Evolutionary conservation across 1,140 invertebrate species (phyloP).

Genomic region (Drosophila sulfurigaster): DNA sequence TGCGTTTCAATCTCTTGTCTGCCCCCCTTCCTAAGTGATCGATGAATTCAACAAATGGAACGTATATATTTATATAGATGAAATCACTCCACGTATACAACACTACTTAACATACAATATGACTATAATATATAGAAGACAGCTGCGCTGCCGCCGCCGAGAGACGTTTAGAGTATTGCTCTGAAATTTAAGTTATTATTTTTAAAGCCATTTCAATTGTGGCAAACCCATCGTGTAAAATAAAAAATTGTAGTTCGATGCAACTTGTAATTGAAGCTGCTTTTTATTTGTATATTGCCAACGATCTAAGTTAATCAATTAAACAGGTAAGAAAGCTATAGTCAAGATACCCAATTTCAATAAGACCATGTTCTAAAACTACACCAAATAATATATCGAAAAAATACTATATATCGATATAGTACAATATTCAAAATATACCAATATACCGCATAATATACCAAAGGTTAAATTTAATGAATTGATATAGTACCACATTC

Average conservation of each 20-base stretch:
- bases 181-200: conserved; percentile 54
- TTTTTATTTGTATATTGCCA: background rate
- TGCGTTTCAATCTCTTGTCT: conserved; percentile 2
- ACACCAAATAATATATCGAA: too few species aligned
- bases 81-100: background rate
- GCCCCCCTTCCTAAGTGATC: too few species aligned
- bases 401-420: too few species aligned
- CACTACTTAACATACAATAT: background rate
- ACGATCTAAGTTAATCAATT: too few species aligned
- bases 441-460: too few species aligned
- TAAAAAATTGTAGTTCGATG: conserved; percentile 57
- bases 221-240: conserved; percentile 57
- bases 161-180: conserved; percentile 32
- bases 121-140: too few species aligned
- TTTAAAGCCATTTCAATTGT: conserved; percentile 54
- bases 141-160: conserved; percentile 23
- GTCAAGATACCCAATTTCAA: too few species aligned
- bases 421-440: too few species aligned
- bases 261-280: background rate
- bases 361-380: too few species aligned
- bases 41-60: conserved; percentile 18
- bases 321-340: too few species aligned
- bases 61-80: conserved; percentile 6
- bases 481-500: too few species aligned
- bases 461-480: too few species aligned